Conservation (phyloP, 2,113 vertebrate genomes). For the Hypocryptadius cinnamomeus region DNA sequence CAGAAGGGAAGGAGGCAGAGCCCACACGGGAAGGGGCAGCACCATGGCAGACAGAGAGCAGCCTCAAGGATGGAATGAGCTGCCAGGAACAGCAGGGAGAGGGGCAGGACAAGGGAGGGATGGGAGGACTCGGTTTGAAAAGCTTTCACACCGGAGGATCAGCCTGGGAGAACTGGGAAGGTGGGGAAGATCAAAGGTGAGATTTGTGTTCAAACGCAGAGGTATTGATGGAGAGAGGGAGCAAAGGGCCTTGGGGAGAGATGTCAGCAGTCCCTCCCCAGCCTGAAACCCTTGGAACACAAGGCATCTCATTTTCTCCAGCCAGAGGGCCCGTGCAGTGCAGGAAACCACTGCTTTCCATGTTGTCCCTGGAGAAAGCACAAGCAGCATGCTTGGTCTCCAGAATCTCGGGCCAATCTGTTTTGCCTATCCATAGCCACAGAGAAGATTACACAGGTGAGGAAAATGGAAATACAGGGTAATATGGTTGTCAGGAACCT, state of each 20-base stretch:
- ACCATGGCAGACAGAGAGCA: accelerated
- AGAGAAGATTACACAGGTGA: not conserved
- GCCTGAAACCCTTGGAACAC: not conserved
- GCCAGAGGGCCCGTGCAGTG: not conserved
- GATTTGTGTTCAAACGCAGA: not conserved
- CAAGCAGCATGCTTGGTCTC: accelerated
- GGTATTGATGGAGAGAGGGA: not conserved
- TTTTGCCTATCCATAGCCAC: not conserved
- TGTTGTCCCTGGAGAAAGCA: not conserved
- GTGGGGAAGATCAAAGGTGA: not conserved
- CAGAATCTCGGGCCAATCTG: not conserved
- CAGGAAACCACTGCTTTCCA: not conserved
- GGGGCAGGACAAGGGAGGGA: not conserved
- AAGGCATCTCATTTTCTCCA: too few relatives aligned
- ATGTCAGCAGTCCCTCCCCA: not conserved
- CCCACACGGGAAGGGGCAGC: too few relatives aligned
- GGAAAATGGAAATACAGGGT: not conserved
- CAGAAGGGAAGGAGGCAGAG: not conserved
- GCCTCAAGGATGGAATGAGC: not conserved
- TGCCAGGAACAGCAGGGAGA: not conserved
- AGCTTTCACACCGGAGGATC: not conserved
- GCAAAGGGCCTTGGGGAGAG: not conserved
- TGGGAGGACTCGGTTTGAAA: accelerated
- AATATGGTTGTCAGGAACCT: not conserved
- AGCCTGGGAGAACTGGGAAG: not conserved